A percentile compares a stretch with the other conserved stretches of the same genome.
phyloP scores from a whole-genome alignment of 2,888 invertebrate genomes.

The Megamerina dolium region DNA sequence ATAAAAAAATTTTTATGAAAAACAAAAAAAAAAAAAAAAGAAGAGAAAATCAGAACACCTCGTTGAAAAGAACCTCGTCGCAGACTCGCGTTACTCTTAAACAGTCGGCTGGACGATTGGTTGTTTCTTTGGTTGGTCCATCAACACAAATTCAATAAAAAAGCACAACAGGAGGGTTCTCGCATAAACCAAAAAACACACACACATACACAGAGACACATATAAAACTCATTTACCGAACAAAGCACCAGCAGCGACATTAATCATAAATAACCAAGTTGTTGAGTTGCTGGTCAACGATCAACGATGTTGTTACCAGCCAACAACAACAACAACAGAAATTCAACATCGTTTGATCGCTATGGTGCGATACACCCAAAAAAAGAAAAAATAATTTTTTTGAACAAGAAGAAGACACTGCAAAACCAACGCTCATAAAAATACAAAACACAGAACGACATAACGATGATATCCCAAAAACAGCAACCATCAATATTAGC shows the following conservation, averaged over 20 bases:
- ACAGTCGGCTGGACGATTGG: constrained; percentile 1
- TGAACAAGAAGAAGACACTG: neutral
- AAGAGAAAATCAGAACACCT: neutral
- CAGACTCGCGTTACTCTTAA: neutral
- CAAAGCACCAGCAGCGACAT: constrained; percentile 27
- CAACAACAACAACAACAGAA: constrained; percentile 12
- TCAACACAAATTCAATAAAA: constrained; percentile 28
- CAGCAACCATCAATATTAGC: neutral
- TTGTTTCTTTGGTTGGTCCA: constrained; percentile 1
- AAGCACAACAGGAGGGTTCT: constrained; percentile 34
- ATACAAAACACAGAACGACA: constrained; percentile 4
- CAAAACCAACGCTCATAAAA: constrained; percentile 4
- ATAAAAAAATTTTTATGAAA: too few species aligned
- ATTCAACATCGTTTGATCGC: constrained; percentile 3
- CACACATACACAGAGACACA: neutral
- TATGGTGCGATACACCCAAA: constrained; percentile 9
- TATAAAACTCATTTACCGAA: constrained; percentile 17
- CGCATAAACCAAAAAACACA: constrained; percentile 6
- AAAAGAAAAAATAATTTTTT: constrained; percentile 2
- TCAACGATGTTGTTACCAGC: constrained; percentile 14
- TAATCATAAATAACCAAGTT: constrained; percentile 45
- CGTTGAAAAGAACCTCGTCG: neutral
- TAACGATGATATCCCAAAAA: constrained; percentile 1
- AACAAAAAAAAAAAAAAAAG: neutral
- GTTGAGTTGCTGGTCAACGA: constrained; percentile 33